Evolutionary conservation across 2,888 invertebrate species (phyloP).

Genomic region (Drosophila paranaensis): DNA sequence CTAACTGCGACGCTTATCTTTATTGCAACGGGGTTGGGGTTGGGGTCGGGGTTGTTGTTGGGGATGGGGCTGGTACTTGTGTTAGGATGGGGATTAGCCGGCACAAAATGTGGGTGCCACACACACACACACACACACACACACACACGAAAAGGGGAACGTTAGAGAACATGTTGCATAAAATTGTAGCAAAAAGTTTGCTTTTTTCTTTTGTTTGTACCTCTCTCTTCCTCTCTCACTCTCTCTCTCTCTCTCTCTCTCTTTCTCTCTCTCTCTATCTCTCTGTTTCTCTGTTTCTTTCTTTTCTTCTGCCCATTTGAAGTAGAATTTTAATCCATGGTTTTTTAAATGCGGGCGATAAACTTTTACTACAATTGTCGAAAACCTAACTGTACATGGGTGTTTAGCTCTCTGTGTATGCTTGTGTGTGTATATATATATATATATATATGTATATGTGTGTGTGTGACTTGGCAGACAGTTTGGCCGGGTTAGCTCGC

Average conservation of each 20-base stretch:
- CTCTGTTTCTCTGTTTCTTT: slow-evolving; percentile 2
- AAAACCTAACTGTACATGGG: slow-evolving; percentile 48
- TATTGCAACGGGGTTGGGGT: slow-evolving; percentile 52
- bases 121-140: slow-evolving; percentile 2
- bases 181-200: slow-evolving; percentile 46
- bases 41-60: neutral
- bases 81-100: slow-evolving; percentile 1
- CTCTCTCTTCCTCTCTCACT: neutral
- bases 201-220: neutral
- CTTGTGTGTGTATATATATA: neutral
- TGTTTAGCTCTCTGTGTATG: slow-evolving; percentile 5
- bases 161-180: slow-evolving; percentile 55
- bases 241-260: slow-evolving; percentile 1
- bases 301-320: slow-evolving; percentile 54
- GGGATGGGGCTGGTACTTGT: neutral
- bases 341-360: slow-evolving; percentile 81
- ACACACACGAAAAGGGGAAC: slow-evolving; percentile 7
- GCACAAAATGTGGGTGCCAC: slow-evolving; percentile 40
- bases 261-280: neutral
- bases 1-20: slow-evolving; percentile 72
- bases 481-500: slow-evolving; percentile 33
- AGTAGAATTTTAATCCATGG: slow-evolving; percentile 80
- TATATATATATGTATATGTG: neutral
- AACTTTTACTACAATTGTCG: slow-evolving; percentile 80
- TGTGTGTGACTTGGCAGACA: slow-evolving; percentile 16